Percentiles rank a stretch among this genome's conserved stretches.
These are phyloP conservation scores for Coptotermes formosanus DNA, from an alignment of 1,140 invertebrate species.

Conservation along the genomic window DNA sequence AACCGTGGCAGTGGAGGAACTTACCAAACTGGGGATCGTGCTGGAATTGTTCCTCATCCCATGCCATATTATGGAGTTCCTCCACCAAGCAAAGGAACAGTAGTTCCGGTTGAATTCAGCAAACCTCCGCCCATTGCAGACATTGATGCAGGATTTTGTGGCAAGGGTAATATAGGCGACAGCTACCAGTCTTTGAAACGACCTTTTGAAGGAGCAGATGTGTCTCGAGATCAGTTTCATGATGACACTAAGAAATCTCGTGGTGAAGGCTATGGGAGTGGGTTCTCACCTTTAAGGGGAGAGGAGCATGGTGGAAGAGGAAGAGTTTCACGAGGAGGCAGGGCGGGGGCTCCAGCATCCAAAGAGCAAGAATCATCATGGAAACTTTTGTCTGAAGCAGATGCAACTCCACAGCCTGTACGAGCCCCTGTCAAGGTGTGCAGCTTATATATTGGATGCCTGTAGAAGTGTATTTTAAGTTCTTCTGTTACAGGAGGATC, in stretches of 20 bases:
- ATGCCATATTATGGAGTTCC: slow-evolving; percentile 14
- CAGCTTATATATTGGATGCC: no score
- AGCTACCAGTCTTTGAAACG: slow-evolving; percentile 4
- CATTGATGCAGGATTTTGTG: slow-evolving; percentile 45
- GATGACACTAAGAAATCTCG: neutral
- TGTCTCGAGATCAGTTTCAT: neutral
- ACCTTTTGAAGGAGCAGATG: neutral
- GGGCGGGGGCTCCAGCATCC: neutral
- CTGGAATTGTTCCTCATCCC: neutral
- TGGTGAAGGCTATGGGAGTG: neutral
- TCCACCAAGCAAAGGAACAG: neutral
- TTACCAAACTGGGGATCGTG: neutral
- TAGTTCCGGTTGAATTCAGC: slow-evolving; percentile 32
- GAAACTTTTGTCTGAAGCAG: neutral
- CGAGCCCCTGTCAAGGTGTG: neutral
- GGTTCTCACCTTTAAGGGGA: neutral
- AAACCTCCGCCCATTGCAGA: slow-evolving; percentile 28
- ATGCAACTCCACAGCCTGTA: neutral
- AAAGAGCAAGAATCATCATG: neutral
- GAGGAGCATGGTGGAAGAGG: neutral
- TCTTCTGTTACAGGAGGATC: no score
- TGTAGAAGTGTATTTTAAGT: no score
- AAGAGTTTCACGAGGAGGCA: neutral
- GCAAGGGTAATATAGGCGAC: slow-evolving; percentile 43
- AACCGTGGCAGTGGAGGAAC: neutral